Conservation (phyloP, 64 coral and sea anemone species). For the Platygyra sinensis region DNA sequence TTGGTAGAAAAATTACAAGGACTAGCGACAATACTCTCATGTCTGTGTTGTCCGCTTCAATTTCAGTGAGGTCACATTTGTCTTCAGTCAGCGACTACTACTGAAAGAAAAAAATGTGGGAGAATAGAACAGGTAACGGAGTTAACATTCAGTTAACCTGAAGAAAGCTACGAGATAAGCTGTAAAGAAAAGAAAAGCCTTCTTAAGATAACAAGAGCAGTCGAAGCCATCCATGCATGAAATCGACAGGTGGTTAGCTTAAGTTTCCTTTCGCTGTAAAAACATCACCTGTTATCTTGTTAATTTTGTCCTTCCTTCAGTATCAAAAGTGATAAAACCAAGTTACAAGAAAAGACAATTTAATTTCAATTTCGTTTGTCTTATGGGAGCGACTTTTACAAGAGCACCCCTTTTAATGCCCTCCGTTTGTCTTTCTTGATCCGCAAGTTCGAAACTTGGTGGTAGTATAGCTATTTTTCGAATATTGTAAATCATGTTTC, state of each 20-base stretch:
- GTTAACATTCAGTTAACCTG: background rate
- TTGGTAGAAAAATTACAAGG: background rate
- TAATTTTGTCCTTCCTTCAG: background rate
- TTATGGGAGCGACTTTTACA: too few relatives aligned
- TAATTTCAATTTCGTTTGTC: too few relatives aligned
- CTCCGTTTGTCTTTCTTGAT: too few relatives aligned
- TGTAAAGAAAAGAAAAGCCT: background rate
- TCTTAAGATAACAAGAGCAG: background rate
- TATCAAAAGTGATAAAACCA: background rate
- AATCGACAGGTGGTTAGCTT: slow-evolving; percentile 18
- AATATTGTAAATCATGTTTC: too few relatives aligned
- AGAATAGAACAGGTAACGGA: background rate
- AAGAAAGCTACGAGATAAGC: background rate
- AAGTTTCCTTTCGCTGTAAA: background rate
- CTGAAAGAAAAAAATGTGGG: background rate
- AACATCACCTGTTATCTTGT: background rate
- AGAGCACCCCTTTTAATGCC: too few relatives aligned
- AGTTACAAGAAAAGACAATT: background rate
- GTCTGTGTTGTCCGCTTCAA: background rate
- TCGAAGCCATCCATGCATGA: slow-evolving; percentile 2
- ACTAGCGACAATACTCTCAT: slow-evolving; percentile 9
- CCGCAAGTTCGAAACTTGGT: too few relatives aligned
- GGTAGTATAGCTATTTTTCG: too few relatives aligned
- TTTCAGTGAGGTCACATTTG: background rate
- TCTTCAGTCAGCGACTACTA: background rate